These are phyloP conservation scores for Perognathus longimembris DNA, from an alignment of 2,113 vertebrate genomes.

Conservation along the genomic window DNA sequence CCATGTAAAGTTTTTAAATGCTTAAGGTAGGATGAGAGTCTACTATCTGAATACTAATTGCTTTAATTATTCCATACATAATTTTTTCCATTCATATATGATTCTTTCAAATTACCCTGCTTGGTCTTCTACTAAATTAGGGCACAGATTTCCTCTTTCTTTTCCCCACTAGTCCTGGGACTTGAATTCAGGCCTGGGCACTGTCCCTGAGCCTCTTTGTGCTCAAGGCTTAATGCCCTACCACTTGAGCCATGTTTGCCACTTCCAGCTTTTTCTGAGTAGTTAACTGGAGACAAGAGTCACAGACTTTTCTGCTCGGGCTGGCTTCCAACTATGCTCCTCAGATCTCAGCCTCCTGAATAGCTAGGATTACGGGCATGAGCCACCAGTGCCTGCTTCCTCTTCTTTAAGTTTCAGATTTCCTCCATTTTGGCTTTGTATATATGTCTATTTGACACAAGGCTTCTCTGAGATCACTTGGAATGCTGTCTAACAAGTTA, in stretches of 20 bases:
- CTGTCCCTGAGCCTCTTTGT: too few relatives aligned
- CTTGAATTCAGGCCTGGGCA: too few relatives aligned
- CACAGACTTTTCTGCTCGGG: too few relatives aligned
- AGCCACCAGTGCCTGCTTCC: too few relatives aligned
- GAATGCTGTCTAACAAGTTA: neutral
- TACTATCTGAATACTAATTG: neutral
- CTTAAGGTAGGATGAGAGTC: neutral
- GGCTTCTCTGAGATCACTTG: slow-evolving; percentile 12
- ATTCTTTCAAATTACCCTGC: neutral
- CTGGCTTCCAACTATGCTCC: too few relatives aligned
- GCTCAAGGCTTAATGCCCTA: too few relatives aligned
- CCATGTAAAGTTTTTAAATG: slow-evolving; percentile 57
- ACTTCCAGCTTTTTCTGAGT: too few relatives aligned
- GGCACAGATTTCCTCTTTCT: neutral
- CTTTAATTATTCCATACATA: neutral
- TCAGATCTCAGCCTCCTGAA: too few relatives aligned
- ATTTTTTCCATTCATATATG: neutral
- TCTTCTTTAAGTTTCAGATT: neutral
- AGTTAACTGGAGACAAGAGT: too few relatives aligned
- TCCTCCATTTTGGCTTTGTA: neutral
- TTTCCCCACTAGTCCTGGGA: too few relatives aligned
- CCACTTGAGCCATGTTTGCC: too few relatives aligned
- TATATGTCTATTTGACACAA: neutral
- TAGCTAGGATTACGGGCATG: too few relatives aligned
- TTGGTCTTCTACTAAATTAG: neutral